Conservation (phyloP, 2,113 vertebrate species). For the Sinosuthora webbiana region DNA sequence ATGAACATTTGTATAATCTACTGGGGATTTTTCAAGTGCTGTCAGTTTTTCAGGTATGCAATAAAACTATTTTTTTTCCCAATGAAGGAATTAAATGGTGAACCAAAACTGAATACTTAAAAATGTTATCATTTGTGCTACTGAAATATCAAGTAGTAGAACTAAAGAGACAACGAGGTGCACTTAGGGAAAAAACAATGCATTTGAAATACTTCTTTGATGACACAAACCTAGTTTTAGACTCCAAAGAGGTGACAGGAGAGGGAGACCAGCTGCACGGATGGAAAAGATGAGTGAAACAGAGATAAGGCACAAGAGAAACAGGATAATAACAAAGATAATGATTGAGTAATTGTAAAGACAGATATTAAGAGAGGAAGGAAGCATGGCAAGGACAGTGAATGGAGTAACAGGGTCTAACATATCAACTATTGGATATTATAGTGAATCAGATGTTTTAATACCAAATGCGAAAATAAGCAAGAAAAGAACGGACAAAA, state of each 20-base stretch:
- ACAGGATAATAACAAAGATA: constrained; percentile 29
- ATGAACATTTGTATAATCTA: background rate
- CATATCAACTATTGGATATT: background rate
- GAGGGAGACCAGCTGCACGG: constrained; percentile 10
- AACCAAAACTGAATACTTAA: background rate
- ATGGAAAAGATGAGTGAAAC: constrained; percentile 34
- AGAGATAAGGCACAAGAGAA: constrained; percentile 35
- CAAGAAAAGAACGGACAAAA: background rate
- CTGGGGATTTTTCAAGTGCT: background rate
- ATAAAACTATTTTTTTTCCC: background rate
- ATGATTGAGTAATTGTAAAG: constrained; percentile 27
- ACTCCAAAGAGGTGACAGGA: background rate
- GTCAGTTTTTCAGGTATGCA: background rate
- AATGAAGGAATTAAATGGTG: background rate
- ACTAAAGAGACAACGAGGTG: constrained; percentile 36
- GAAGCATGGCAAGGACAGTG: constrained; percentile 2
- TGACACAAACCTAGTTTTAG: constrained; percentile 24
- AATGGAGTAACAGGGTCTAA: background rate
- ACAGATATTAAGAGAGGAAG: constrained; percentile 33
- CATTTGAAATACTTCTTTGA: constrained; percentile 5
- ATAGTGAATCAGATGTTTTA: background rate
- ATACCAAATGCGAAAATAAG: background rate
- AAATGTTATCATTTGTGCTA: background rate
- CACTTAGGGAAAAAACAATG: constrained; percentile 25
- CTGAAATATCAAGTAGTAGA: constrained; percentile 34